phyloP scores from a whole-genome alignment of 2,113 vertebrate genomes.

The Passer montanus region DNA sequence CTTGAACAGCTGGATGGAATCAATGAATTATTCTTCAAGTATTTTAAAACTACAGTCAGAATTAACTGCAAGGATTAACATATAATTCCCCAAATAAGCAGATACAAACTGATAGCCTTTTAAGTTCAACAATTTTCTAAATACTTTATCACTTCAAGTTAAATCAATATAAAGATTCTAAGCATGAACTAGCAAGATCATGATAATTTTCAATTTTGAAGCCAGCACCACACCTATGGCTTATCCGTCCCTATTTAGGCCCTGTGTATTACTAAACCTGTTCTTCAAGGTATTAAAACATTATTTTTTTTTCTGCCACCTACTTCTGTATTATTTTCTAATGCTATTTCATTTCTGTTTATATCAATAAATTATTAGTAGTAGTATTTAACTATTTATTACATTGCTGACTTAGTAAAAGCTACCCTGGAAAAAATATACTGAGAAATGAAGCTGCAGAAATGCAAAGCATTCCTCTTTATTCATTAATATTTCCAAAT shows the following conservation, averaged over 20 bases:
- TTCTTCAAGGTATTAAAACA: not conserved
- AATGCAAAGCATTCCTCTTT: not conserved
- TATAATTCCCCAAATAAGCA: not conserved
- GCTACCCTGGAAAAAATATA: not conserved
- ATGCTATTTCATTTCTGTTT: not conserved
- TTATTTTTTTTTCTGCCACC: not conserved
- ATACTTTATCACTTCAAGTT: not conserved
- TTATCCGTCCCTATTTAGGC: not conserved
- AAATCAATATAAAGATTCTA: not conserved
- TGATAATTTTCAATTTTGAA: not conserved
- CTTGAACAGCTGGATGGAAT: not conserved
- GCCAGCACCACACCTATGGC: not conserved
- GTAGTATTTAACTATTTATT: not conserved
- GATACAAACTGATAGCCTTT: not conserved
- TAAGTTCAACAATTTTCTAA: not conserved
- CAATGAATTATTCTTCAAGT: conserved; percentile 4
- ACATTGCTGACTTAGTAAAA: not conserved
- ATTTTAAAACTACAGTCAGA: conserved; percentile 1
- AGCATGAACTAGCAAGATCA: not conserved
- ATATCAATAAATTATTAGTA: not conserved
- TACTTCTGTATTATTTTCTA: not conserved
- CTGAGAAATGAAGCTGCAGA: not conserved
- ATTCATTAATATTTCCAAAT: not conserved
- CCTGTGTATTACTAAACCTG: not conserved
- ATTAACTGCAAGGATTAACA: not conserved